These are phyloP conservation scores for Zoanthus gigantus DNA, from an alignment of 92 coral and sea anemone species.

Conservation along the genomic window DNA sequence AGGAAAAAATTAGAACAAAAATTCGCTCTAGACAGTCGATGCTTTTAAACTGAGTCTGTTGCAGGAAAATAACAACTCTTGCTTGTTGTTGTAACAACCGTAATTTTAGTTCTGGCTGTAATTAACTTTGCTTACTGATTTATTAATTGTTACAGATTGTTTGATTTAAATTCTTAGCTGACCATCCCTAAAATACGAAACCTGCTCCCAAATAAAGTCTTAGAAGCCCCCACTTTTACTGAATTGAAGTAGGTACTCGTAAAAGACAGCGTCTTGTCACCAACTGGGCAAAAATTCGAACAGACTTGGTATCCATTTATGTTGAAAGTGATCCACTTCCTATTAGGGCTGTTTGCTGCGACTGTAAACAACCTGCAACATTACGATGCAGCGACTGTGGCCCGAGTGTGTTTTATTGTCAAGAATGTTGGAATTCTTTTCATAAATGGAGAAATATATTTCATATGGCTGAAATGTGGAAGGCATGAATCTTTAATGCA, in stretches of 20 bases:
- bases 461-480: neutral
- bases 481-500: neutral
- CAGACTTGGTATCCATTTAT: conserved; percentile 1
- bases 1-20: neutral
- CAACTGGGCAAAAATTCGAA: conserved; percentile 7
- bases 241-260: no score
- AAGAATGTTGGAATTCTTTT: neutral
- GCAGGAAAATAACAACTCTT: neutral
- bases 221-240: no score
- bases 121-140: no score
- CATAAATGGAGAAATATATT: no score
- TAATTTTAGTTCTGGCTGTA: no score
- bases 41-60: neutral
- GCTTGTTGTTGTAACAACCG: conserved; percentile 3
- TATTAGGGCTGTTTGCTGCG: conserved; percentile 12
- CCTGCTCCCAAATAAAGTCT: no score
- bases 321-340: conserved; percentile 20
- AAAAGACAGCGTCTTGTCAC: conserved; percentile 16
- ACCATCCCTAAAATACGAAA: neutral
- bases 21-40: neutral
- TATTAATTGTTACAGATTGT: neutral
- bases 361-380: neutral
- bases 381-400: no score
- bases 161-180: neutral
- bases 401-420: no score